phyloP scores from a whole-genome alignment of 2,113 vertebrate species.

The Stegostoma tigrinum region DNA sequence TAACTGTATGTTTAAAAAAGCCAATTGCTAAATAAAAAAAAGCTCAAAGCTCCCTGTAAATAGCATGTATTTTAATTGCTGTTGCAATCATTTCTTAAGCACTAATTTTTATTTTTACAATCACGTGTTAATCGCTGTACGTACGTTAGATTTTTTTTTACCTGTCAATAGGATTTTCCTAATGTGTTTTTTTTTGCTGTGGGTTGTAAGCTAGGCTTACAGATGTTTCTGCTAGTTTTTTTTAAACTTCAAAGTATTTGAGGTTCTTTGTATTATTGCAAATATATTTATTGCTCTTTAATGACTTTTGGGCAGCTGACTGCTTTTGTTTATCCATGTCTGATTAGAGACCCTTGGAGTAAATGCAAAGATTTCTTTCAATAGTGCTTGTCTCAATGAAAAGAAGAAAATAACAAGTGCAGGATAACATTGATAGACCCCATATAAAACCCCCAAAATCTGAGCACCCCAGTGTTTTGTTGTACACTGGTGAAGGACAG shows the following conservation, averaged over 20 bases:
- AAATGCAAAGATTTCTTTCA: constrained; percentile 1
- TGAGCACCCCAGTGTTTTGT: no score
- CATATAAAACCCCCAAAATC: neutral
- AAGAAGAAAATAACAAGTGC: neutral
- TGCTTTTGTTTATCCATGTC: constrained; percentile 1
- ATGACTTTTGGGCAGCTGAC: constrained; percentile 13
- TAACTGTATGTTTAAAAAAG: constrained; percentile 10
- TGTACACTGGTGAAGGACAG: neutral
- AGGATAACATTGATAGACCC: neutral
- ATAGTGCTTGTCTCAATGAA: neutral
- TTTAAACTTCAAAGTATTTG: neutral
- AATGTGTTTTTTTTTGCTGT: neutral
- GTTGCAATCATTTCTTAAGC: constrained; percentile 39
- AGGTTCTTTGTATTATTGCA: constrained; percentile 28
- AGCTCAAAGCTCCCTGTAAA: constrained; percentile 39
- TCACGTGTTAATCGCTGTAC: constrained; percentile 27
- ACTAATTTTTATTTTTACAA: constrained; percentile 38
- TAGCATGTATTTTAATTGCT: constrained; percentile 37
- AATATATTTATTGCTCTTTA: constrained; percentile 35
- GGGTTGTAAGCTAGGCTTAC: constrained; percentile 24
- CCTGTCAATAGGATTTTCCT: neutral
- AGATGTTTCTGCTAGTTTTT: constrained; percentile 18
- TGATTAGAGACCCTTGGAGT: neutral
- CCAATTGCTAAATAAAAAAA: constrained; percentile 27
- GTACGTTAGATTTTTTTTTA: constrained; percentile 28